Evolutionary conservation across 2,797 vertebrate genomes (phyloP).

Genomic region (Poecile montanus): DNA sequence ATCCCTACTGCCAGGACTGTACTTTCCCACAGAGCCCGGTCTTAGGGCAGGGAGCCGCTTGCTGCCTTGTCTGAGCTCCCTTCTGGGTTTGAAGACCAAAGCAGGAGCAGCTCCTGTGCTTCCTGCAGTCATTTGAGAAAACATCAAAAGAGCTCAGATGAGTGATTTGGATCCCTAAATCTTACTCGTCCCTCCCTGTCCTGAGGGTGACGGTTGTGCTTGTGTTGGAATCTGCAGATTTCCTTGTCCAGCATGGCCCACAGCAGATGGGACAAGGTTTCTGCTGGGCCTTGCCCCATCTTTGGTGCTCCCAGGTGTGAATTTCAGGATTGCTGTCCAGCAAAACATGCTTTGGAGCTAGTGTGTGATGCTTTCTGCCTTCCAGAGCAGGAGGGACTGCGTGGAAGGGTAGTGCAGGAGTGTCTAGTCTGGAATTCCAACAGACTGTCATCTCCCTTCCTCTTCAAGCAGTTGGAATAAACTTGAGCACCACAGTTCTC

Average conservation of each 20-base stretch:
- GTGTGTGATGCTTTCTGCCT: background rate
- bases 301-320: background rate
- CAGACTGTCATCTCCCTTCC: background rate
- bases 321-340: background rate
- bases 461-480: background rate
- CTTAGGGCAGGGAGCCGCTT: background rate
- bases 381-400: background rate
- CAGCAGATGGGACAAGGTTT: background rate
- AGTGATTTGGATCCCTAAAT: background rate
- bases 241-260: fast-evolving
- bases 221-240: background rate
- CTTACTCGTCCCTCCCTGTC: background rate
- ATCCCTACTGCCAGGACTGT: background rate
- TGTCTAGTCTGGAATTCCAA: background rate
- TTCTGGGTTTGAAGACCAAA: background rate
- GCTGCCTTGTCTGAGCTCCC: background rate
- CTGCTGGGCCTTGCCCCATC: background rate
- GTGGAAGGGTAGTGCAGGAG: background rate
- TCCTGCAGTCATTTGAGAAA: background rate
- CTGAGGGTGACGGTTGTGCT: background rate
- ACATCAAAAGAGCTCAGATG: background rate
- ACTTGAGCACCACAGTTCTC: background rate
- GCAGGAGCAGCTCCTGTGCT: background rate
- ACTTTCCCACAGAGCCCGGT: background rate
- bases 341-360: background rate